Evolutionary conservation across 2,113 vertebrate species (phyloP).

Genomic region (Bostrychus sinensis): DNA sequence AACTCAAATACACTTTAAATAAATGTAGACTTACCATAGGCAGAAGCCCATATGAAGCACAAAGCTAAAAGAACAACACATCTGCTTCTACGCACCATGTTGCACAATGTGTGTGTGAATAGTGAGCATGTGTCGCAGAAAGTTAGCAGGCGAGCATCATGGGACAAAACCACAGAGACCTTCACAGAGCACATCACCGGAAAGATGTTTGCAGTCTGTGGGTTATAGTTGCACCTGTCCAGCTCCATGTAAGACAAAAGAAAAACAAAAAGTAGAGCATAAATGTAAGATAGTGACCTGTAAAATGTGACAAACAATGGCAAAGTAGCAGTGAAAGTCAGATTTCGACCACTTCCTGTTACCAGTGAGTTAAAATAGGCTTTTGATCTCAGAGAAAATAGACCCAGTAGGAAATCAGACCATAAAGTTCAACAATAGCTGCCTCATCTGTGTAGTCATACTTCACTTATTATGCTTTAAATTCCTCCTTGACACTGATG

Average conservation of each 20-base stretch:
- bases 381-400: too few relatives aligned
- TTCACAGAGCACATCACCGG: neutral
- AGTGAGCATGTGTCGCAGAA: neutral
- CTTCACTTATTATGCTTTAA: too few relatives aligned
- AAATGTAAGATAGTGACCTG: too few relatives aligned
- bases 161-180: constrained; percentile 57
- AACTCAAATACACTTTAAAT: neutral
- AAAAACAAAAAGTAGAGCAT: too few relatives aligned
- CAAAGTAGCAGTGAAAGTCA: too few relatives aligned
- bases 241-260: too few relatives aligned
- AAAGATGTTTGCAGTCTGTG: neutral
- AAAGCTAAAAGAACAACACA: constrained; percentile 23
- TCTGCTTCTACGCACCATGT: constrained; percentile 8
- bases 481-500: neutral
- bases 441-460: too few relatives aligned
- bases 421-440: too few relatives aligned
- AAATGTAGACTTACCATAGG: constrained; percentile 54
- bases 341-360: too few relatives aligned
- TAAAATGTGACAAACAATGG: too few relatives aligned
- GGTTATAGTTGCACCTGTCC: neutral
- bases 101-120: neutral
- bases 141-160: constrained; percentile 20
- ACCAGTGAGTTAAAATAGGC: too few relatives aligned
- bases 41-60: constrained; percentile 20
- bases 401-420: too few relatives aligned